Percentiles rank a stretch among this genome's conserved stretches.
phyloP scores from a whole-genome alignment of 2,113 vertebrate genomes.

The Passer domesticus region DNA sequence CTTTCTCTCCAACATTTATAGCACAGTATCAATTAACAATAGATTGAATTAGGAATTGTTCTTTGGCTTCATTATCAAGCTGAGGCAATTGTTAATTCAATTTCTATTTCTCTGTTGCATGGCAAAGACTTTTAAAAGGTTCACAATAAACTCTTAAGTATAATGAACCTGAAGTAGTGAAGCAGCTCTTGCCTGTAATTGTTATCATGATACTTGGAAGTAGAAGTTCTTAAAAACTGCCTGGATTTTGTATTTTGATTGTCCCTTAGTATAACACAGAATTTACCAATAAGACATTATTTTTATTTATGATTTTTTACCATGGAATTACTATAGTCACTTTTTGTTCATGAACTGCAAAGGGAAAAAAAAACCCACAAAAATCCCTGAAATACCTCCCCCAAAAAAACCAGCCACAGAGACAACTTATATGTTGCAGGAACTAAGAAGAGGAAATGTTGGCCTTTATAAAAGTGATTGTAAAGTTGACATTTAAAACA shows the following conservation, averaged over 20 bases:
- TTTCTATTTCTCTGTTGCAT: neutral
- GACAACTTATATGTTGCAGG: neutral
- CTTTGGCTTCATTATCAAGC: slow-evolving; percentile 20
- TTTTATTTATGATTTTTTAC: neutral
- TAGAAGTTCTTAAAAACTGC: neutral
- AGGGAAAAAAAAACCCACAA: rapidly evolving
- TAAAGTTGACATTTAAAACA: neutral
- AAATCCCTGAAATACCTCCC: neutral
- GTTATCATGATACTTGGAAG: neutral
- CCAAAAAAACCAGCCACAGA: rapidly evolving
- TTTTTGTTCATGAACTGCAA: neutral
- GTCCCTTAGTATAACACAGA: neutral
- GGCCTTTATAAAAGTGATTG: neutral
- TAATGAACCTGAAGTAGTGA: slow-evolving; percentile 24
- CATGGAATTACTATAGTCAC: neutral
- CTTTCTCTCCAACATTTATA: neutral
- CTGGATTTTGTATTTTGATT: neutral
- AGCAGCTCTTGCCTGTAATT: neutral
- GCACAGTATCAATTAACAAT: neutral
- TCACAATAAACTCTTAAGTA: neutral
- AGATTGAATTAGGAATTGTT: slow-evolving; percentile 38
- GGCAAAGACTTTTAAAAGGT: neutral
- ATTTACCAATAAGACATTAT: neutral
- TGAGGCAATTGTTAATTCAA: slow-evolving; percentile 16
- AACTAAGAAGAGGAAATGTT: neutral